Conservation (phyloP, 2,113 vertebrate genomes). For the Scomber scombrus region DNA sequence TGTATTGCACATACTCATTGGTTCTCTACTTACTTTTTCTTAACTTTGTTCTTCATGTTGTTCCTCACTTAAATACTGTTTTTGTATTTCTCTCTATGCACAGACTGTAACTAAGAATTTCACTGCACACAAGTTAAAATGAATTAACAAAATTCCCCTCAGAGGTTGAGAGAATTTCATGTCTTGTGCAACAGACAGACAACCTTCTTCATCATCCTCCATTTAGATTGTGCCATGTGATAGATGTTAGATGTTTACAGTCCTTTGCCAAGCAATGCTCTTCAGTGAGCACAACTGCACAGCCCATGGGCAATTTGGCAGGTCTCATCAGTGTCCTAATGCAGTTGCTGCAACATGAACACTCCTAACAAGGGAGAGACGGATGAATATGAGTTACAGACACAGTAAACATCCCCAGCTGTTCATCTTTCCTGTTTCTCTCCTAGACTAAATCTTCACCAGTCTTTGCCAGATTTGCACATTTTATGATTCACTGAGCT, state of each 20-base stretch:
- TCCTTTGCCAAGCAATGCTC: conserved; percentile 6
- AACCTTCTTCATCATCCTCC: neutral
- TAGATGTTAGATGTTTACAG: conserved; percentile 24
- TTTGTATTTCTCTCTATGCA: too few species aligned
- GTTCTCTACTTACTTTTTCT: too few species aligned
- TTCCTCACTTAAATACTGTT: too few species aligned
- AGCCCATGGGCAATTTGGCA: conserved; percentile 10
- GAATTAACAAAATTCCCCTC: neutral
- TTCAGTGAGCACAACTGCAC: neutral
- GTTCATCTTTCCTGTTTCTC: conserved; percentile 31
- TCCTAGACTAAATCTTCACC: neutral
- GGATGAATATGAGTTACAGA: conserved; percentile 31
- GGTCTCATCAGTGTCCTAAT: conserved; percentile 12
- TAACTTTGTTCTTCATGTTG: neutral
- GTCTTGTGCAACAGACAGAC: neutral
- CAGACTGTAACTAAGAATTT: too few species aligned
- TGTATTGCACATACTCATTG: too few species aligned
- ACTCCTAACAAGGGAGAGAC: conserved; percentile 10
- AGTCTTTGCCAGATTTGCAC: neutral
- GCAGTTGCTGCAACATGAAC: conserved; percentile 23
- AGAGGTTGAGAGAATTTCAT: neutral
- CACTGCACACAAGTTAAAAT: too few species aligned
- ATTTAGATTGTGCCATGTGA: conserved; percentile 13
- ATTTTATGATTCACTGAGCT: neutral
- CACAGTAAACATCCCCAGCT: conserved; percentile 41